These are phyloP conservation scores for Volucella bombylans DNA, from an alignment of 2,888 invertebrate species.

Conservation along the genomic window DNA sequence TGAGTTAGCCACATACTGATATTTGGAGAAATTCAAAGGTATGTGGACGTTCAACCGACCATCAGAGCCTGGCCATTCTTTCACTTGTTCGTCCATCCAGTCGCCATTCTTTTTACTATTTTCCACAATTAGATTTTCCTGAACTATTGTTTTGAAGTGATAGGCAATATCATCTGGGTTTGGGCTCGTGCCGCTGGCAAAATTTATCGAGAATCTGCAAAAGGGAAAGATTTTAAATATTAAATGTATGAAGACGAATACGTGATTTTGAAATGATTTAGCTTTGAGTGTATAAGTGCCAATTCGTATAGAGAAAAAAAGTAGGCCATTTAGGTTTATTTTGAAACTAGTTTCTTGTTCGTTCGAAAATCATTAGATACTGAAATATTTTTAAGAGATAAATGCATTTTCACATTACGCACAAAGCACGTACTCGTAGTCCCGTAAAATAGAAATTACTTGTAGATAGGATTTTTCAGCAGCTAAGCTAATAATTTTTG, in stretches of 20 bases:
- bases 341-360: too few relatives aligned
- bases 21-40: constrained; percentile 61
- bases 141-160: constrained; percentile 79
- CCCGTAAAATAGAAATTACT: too few relatives aligned
- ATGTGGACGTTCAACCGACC: constrained; percentile 76
- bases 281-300: not conserved
- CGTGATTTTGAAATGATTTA: constrained; percentile 20
- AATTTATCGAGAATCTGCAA: constrained; percentile 81
- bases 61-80: constrained; percentile 74
- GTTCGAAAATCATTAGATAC: too few relatives aligned
- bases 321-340: too few relatives aligned
- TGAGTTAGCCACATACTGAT: constrained; percentile 59
- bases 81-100: constrained; percentile 78
- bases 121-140: constrained; percentile 78
- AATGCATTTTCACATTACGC: too few relatives aligned
- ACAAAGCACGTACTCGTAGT: too few relatives aligned
- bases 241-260: constrained; percentile 2
- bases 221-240: constrained; percentile 20
- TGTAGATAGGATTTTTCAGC: too few relatives aligned
- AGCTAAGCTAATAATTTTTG: too few relatives aligned
- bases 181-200: constrained; percentile 78
- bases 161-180: constrained; percentile 79
- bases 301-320: too few relatives aligned
- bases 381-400: too few relatives aligned
- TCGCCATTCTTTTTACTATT: constrained; percentile 79